phyloP scores from a whole-genome alignment of 2,113 vertebrate genomes.

The human region GRCh38 chr6:38035001-38035500 shows the following conservation, averaged over 20 bases:
- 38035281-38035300: slow-evolving; percentile 37
- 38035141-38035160: slow-evolving; percentile 53
- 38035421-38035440: slow-evolving; percentile 10
- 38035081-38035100: slow-evolving; percentile 63
- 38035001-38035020: neutral
- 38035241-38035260: neutral
- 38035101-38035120: slow-evolving; percentile 65
- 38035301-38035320: neutral
- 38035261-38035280: slow-evolving; percentile 37
- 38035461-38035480: slow-evolving; percentile 32
- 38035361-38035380: slow-evolving; percentile 38
- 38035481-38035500: neutral
- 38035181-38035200: neutral
- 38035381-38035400: slow-evolving; percentile 36
- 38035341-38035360: slow-evolving; percentile 32
- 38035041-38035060: slow-evolving; percentile 56
- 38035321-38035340: slow-evolving; percentile 41
- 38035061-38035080: slow-evolving; percentile 71
- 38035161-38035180: slow-evolving; percentile 21
- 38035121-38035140: slow-evolving; percentile 67
- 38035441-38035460: slow-evolving; percentile 50
- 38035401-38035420: slow-evolving; percentile 68
- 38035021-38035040: neutral
- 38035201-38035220: slow-evolving; percentile 33
- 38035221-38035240: slow-evolving; percentile 5